Evolutionary conservation across 2,113 vertebrate species (phyloP).

Genomic region (Strix uralensis): DNA sequence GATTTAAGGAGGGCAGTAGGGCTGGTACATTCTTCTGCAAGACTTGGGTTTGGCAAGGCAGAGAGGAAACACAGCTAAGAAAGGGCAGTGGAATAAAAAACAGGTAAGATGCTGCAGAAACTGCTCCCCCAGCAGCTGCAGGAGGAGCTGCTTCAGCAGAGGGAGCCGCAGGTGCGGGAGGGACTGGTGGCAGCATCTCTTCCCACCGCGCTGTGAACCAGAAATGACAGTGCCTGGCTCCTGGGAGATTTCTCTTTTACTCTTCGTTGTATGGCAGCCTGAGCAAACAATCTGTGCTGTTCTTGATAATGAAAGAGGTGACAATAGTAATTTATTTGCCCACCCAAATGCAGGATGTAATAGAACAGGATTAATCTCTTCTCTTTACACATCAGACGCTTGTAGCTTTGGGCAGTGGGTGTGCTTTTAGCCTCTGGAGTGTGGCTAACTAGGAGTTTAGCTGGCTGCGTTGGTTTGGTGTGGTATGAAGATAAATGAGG

Average conservation of each 20-base stretch:
- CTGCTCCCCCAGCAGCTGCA: neutral
- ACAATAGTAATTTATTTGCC: conserved; percentile 35
- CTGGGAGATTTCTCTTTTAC: neutral
- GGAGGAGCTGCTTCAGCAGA: neutral
- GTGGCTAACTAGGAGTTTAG: neutral
- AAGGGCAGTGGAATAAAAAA: neutral
- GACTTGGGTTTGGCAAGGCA: neutral
- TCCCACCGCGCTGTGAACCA: rapidly evolving
- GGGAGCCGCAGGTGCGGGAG: neutral
- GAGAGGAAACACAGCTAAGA: neutral
- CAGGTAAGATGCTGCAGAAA: neutral
- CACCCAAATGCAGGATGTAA: neutral
- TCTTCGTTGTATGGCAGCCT: neutral
- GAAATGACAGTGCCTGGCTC: neutral
- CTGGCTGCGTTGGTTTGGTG: neutral
- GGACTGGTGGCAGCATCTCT: neutral
- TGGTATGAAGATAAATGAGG: neutral
- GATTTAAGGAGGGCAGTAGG: neutral
- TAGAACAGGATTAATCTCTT: conserved; percentile 26
- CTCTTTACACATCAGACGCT: neutral
- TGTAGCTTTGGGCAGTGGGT: neutral
- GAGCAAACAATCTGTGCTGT: conserved; percentile 28
- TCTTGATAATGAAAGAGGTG: conserved; percentile 35
- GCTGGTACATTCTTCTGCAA: neutral
- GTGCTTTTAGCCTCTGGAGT: neutral